Evolutionary conservation across 2,113 vertebrate species (phyloP), one percentile per base, ranked within the genome.

Genomic region (Prinia subflava): DNA sequence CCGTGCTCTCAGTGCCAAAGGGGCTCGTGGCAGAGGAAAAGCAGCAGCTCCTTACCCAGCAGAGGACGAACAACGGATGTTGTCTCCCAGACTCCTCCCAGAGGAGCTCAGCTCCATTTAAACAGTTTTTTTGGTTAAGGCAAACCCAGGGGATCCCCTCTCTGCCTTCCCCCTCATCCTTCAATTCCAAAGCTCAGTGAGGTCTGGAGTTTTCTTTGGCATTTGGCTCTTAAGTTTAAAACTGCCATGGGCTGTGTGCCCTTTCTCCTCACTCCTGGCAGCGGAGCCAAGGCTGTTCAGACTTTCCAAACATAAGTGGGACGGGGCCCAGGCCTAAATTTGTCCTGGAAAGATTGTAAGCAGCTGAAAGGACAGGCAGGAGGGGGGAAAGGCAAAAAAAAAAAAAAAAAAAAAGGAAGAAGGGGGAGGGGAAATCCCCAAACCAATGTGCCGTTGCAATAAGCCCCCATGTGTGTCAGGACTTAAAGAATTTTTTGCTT

Each of bases 241-340:
- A 41, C 52, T 21, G 35, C 69, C 4, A 6, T 17, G 81, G 73
- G 87, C 90, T 3, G 25, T 41, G 64, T 87, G 92, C 74, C 88
- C 88, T 92, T 67, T 75, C 82, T 78, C 39, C 78, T 84, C 1
- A 0, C 56, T 92, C 65, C 85, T 33, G 2, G 33, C 76, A 62
- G 50, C 0, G 0, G 39, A 20, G 93, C 84, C 84, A 91, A 83
- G 39, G 78, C 90, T 79, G 56, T 52, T 95, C 92, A 93, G 87
- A 95, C 78, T 95, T 96, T 94, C 96, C 95, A 96, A 90, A 82
- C 91, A 76, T 2, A n/a, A 95, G 57, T 6, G 13, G 77, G 80
- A 96, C 21, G 2, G 0, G 3, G 41, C 75, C 79, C 91, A 94
- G 56, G 28, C 78, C 70, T 94, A 89, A 91, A 94, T 93, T 85